A percentile compares a stretch with the other conserved stretches of the same genome.
phyloP scores from a whole-genome alignment of 2,888 invertebrate species.

The Caenorhabditis drosophilae region DNA sequence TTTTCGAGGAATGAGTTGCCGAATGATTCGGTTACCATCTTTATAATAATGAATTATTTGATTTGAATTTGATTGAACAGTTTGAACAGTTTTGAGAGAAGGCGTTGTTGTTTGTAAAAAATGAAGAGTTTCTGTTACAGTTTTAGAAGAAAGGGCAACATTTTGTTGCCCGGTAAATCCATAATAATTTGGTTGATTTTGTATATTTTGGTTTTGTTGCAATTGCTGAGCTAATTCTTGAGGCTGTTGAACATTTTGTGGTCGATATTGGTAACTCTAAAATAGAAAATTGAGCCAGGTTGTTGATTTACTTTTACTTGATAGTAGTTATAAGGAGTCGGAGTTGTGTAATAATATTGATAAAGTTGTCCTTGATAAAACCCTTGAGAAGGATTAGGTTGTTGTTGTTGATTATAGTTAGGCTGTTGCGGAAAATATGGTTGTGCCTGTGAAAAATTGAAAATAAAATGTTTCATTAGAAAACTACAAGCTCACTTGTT shows the following conservation, averaged over 20 bases:
- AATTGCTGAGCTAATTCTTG: constrained; percentile 1
- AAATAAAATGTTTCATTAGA: neutral
- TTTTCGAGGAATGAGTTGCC: constrained; percentile 26
- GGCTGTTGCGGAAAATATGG: too few relatives aligned
- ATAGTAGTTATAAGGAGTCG: too few relatives aligned
- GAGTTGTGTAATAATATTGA: constrained; percentile 7
- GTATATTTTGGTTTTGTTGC: neutral
- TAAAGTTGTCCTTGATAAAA: constrained; percentile 3
- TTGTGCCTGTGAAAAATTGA: too few relatives aligned
- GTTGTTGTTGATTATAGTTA: neutral
- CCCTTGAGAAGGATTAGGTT: neutral
- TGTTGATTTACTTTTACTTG: neutral
- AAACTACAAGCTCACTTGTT: neutral
- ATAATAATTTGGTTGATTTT: too few relatives aligned
- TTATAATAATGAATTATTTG: constrained; percentile 35
- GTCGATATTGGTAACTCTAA: constrained; percentile 6
- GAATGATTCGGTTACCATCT: constrained; percentile 24
- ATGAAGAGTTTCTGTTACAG: neutral
- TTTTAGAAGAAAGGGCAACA: too few relatives aligned
- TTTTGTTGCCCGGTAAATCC: neutral
- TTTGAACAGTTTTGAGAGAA: constrained; percentile 1
- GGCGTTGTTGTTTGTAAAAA: neutral
- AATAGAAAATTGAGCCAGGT: too few relatives aligned
- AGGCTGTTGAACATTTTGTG: constrained; percentile 8
- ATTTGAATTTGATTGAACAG: constrained; percentile 9